Conservation (phyloP, 2,888 invertebrate species). For the Lithophane leautieri region DNA sequence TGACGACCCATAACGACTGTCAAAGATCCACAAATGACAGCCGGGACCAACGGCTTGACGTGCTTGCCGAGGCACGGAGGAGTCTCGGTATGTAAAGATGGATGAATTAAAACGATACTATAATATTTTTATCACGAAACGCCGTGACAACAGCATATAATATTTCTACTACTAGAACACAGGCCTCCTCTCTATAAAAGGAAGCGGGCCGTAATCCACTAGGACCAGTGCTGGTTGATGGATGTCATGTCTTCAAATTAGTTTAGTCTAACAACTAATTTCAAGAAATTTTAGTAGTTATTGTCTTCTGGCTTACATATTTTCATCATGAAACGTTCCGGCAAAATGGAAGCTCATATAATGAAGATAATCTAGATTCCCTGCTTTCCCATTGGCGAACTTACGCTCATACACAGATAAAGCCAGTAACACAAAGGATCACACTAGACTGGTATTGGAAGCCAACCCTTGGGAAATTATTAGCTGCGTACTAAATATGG, state of each 20-base stretch:
- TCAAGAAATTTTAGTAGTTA: neutral
- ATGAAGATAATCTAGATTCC: neutral
- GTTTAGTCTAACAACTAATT: neutral
- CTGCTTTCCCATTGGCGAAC: constrained; percentile 11
- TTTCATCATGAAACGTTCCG: too few relatives aligned
- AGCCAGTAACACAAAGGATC: constrained; percentile 54
- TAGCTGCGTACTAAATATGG: constrained; percentile 62
- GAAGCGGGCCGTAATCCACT: too few relatives aligned
- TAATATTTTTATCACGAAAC: neutral
- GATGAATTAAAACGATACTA: too few relatives aligned
- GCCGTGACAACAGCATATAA: neutral
- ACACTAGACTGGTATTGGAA: constrained; percentile 40
- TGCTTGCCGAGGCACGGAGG: too few relatives aligned
- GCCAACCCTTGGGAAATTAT: constrained; percentile 68
- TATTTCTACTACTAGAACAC: too few relatives aligned
- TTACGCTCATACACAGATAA: constrained; percentile 30
- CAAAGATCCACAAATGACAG: too few relatives aligned
- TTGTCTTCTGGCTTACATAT: neutral
- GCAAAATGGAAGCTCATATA: neutral
- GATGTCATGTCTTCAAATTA: neutral
- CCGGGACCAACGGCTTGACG: too few relatives aligned
- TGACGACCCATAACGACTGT: too few relatives aligned
- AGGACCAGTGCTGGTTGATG: neutral
- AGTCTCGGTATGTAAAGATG: too few relatives aligned
- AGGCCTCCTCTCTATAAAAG: neutral